Evolutionary conservation across 2,888 invertebrate genomes (phyloP).

Genomic region (Drosophila monieri): DNA sequence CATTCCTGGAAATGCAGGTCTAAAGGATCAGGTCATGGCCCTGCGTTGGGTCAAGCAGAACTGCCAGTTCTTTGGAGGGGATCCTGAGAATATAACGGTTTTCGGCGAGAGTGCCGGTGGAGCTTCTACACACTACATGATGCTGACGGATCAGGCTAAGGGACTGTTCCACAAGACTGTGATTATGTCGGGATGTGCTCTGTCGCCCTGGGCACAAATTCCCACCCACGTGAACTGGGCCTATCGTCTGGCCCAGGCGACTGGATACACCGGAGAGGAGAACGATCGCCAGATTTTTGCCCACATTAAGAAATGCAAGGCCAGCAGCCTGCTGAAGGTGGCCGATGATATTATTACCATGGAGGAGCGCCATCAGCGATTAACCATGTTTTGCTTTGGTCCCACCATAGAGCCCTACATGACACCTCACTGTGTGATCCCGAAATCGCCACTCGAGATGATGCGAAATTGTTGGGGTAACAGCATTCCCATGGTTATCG

Average conservation of each 20-base stretch:
- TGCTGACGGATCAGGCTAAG: constrained; percentile 84
- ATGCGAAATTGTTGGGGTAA: constrained; percentile 82
- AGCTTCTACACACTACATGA: constrained; percentile 84
- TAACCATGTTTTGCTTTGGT: constrained; percentile 80
- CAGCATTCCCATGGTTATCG: constrained; percentile 81
- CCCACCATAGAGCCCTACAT: constrained; percentile 81
- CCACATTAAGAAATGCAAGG: constrained; percentile 80
- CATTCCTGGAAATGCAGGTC: constrained; percentile 85
- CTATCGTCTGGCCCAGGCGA: constrained; percentile 78
- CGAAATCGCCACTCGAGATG: constrained; percentile 80
- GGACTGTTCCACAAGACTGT: constrained; percentile 82
- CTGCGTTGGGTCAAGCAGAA: constrained; percentile 85
- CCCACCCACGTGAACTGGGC: constrained; percentile 76
- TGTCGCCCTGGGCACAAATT: constrained; percentile 81
- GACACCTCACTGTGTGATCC: constrained; percentile 80
- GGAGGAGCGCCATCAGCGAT: constrained; percentile 78
- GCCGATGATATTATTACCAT: constrained; percentile 80
- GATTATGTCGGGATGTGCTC: constrained; percentile 81
- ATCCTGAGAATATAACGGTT: constrained; percentile 85
- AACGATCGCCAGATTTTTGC: constrained; percentile 81
- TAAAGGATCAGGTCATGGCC: constrained; percentile 85
- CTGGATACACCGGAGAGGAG: constrained; percentile 80
- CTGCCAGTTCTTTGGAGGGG: constrained; percentile 85
- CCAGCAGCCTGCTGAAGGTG: constrained; percentile 79
- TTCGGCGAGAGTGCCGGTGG: constrained; percentile 86